Conservation (phyloP, 2,888 invertebrate species). For the Sphaerophoria taeniata region DNA sequence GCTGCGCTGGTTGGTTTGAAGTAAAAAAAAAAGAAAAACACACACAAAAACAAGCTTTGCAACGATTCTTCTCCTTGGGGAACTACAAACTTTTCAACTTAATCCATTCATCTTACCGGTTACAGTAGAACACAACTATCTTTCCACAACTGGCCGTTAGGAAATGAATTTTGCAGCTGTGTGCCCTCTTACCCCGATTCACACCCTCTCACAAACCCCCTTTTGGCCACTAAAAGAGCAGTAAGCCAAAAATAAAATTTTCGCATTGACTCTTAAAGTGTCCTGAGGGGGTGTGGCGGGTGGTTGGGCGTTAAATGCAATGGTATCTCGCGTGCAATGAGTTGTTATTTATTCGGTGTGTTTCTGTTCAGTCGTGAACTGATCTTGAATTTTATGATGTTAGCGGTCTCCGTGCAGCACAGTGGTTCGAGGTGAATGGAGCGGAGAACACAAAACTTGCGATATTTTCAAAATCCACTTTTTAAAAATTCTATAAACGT, state of each 20-base stretch:
- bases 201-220: not conserved
- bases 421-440: not conserved
- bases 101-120: constrained; percentile 44
- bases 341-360: constrained; percentile 66
- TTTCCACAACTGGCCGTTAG: constrained; percentile 33
- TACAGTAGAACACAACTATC: constrained; percentile 60
- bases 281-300: constrained; percentile 24
- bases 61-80: not conserved
- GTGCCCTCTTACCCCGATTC: not conserved
- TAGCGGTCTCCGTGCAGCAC: not conserved
- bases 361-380: constrained; percentile 5
- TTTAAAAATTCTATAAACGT: too few relatives aligned
- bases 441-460: constrained; percentile 11
- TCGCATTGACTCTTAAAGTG: constrained; percentile 56
- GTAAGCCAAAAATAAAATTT: constrained; percentile 51
- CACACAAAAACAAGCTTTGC: not conserved
- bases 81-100: constrained; percentile 53
- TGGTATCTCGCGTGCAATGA: constrained; percentile 40
- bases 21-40: constrained; percentile 1
- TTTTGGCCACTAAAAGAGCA: constrained; percentile 45
- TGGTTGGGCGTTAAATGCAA: not conserved
- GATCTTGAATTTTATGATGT: constrained; percentile 55
- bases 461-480: too few relatives aligned
- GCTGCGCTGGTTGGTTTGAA: too few relatives aligned
- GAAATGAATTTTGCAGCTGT: constrained; percentile 31